Evolutionary conservation across 2,113 vertebrate genomes (phyloP).

Genomic region (Hippocampus abdominalis): DNA sequence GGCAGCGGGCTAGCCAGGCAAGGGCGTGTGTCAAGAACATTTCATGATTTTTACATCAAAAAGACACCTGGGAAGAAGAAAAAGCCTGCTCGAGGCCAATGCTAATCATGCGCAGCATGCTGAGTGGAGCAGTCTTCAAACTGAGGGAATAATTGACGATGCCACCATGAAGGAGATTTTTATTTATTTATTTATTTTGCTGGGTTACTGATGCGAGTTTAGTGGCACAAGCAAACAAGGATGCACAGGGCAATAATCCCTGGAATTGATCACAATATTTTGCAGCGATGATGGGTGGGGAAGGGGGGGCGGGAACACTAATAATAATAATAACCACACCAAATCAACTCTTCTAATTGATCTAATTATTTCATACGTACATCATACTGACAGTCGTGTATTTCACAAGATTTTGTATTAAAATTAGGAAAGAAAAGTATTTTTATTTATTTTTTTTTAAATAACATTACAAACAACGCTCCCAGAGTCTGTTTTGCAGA

Average conservation of each 20-base stretch:
- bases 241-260: too few species aligned
- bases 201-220: neutral
- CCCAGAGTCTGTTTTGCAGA: neutral
- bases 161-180: conserved; percentile 4
- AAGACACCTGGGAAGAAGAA: conserved; percentile 54
- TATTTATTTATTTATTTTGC: neutral
- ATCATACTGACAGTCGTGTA: neutral
- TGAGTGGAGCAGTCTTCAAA: conserved; percentile 12
- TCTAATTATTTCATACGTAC: neutral
- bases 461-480: too few species aligned
- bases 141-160: conserved; percentile 30
- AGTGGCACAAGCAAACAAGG: too few species aligned
- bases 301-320: too few species aligned
- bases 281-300: neutral
- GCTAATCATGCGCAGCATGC: conserved; percentile 33
- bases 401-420: neutral
- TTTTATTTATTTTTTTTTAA: too few species aligned
- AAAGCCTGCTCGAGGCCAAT: conserved; percentile 18
- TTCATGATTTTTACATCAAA: conserved; percentile 61
- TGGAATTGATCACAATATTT: neutral
- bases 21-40: neutral
- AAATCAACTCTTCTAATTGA: too few species aligned
- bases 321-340: too few species aligned
- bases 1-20: neutral
- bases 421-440: neutral